phyloP scores from a whole-genome alignment of 2,888 invertebrate genomes.

The Microdon myrmicae region DNA sequence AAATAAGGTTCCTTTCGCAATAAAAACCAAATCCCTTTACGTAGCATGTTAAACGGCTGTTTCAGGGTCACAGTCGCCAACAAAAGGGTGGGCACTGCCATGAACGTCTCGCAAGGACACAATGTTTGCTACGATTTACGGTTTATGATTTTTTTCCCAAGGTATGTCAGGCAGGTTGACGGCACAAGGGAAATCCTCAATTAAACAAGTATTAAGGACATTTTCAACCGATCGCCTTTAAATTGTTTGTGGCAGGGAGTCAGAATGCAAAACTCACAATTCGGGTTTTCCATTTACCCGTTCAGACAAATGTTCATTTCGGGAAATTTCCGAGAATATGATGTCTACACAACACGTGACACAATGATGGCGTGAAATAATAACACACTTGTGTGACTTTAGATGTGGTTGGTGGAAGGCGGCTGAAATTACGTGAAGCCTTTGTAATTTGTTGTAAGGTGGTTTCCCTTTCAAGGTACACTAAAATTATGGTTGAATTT shows the following conservation, averaged over 20 bases:
- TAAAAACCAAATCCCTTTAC: conserved; percentile 29
- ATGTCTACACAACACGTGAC: no score
- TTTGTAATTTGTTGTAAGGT: no score
- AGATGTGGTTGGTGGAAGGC: no score
- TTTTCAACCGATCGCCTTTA: conserved; percentile 24
- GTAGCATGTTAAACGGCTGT: conserved; percentile 22
- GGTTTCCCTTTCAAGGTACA: no score
- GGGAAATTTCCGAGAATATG: no score
- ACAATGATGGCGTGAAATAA: no score
- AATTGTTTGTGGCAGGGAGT: conserved; percentile 7
- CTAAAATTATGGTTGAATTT: no score
- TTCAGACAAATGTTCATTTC: no score
- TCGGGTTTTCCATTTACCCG: no score
- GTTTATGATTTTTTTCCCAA: conserved; percentile 1
- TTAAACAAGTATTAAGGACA: conserved; percentile 16
- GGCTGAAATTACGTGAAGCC: no score
- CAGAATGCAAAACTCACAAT: no score
- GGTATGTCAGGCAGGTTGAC: conserved; percentile 13
- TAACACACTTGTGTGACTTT: no score
- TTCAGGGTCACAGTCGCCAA: conserved; percentile 9
- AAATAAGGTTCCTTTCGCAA: conserved; percentile 26
- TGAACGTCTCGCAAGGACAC: not conserved
- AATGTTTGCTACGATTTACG: conserved; percentile 5
- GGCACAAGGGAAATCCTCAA: conserved; percentile 20
- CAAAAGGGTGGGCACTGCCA: not conserved